Conservation (phyloP, 2,113 vertebrate genomes). For the Caracal caracal region DNA sequence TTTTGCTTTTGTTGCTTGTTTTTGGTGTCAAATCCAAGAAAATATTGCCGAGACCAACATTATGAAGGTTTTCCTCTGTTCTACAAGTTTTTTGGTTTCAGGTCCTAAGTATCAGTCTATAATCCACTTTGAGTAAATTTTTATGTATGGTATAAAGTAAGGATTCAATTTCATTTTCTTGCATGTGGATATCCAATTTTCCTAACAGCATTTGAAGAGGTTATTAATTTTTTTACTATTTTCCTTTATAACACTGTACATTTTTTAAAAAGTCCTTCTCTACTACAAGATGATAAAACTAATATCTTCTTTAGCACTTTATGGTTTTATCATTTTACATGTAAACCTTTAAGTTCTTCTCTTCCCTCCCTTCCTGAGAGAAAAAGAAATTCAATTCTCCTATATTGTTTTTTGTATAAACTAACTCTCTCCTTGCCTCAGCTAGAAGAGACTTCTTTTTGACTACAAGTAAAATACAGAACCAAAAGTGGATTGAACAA, state of each 20-base stretch:
- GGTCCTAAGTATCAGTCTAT: not conserved
- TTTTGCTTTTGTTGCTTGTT: not conserved
- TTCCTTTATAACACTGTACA: not conserved
- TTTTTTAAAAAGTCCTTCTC: not conserved
- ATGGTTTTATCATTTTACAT: not conserved
- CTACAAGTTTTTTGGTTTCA: not conserved
- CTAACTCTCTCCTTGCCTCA: not conserved
- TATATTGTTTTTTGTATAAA: not conserved
- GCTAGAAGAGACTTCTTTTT: not conserved
- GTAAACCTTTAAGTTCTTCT: not conserved
- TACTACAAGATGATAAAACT: not conserved
- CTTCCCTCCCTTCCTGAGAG: not conserved
- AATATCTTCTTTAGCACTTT: slow-evolving; percentile 17
- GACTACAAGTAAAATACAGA: slow-evolving; percentile 17
- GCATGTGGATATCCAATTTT: not conserved
- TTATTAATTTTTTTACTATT: not conserved
- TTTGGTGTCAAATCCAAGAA: no score
- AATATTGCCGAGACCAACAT: no score
- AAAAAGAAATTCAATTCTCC: not conserved
- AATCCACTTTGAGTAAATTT: not conserved
- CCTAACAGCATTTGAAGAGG: not conserved
- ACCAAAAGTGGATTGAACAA: not conserved
- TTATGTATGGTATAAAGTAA: not conserved
- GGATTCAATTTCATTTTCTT: not conserved
- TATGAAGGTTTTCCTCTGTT: no score